Evolutionary conservation across 2,888 invertebrate genomes (phyloP).

Genomic region (Spatulosminthurus flaviceps): DNA sequence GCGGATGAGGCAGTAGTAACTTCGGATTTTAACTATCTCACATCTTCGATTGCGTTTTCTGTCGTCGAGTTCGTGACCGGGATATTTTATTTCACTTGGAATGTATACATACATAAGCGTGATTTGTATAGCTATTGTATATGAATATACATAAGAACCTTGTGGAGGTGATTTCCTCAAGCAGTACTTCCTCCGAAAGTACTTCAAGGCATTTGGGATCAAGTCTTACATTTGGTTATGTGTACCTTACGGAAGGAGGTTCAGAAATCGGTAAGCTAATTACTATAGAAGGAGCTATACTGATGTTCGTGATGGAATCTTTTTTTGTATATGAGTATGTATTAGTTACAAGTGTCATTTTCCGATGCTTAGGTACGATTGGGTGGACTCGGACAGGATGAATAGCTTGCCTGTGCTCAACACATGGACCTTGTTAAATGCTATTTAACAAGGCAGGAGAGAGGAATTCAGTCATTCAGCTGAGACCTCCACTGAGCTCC

Average conservation of each 20-base stretch:
- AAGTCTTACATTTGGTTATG: too few species aligned
- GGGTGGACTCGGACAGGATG: constrained; percentile 28
- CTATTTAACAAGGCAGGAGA: constrained; percentile 44
- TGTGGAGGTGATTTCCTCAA: too few species aligned
- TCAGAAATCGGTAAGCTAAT: too few species aligned
- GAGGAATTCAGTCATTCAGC: constrained; percentile 41
- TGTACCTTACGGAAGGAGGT: too few species aligned
- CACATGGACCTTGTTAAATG: constrained; percentile 54
- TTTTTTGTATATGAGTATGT: too few species aligned
- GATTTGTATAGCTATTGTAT: too few species aligned
- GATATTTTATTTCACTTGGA: neutral
- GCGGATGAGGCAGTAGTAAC: neutral
- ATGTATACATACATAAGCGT: too few species aligned
- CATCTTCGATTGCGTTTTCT: constrained; percentile 38
- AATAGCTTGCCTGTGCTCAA: constrained; percentile 45
- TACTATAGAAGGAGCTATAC: too few species aligned
- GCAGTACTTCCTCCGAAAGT: too few species aligned
- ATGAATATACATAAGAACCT: too few species aligned
- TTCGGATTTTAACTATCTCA: constrained; percentile 14
- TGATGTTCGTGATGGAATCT: too few species aligned
- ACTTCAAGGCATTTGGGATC: too few species aligned
- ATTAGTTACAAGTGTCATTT: constrained; percentile 34
- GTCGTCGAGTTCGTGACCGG: constrained; percentile 41
- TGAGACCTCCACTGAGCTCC: constrained; percentile 49
- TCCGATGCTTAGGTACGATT: constrained; percentile 46